Base-by-base conservation (phyloP, 2,797 vertebrate genomes). In the Nannoperca obscura region DNA sequence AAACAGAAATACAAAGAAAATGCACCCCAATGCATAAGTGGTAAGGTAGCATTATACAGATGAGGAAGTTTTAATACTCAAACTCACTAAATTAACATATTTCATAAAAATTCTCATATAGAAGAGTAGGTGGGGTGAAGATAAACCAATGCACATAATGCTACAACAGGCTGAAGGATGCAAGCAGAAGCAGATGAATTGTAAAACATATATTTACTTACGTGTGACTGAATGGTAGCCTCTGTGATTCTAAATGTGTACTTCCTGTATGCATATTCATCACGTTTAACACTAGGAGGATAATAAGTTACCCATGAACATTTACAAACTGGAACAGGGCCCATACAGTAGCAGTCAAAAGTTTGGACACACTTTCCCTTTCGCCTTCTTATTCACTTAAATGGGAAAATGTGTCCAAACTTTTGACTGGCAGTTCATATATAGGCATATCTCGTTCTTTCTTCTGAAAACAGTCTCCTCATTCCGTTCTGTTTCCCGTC, bases 61-160 rank as follows among this genome's bases (percentile, higher is more conserved):
- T 67, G 17, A 55, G n/a, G 38, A 57, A 7, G 34, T 58, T 67
- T 59, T 46, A n/a, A 76, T 53, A 52, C 12, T 46, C 12, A 69
- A 15, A 58, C 30, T 70, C 32, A n/a, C 2, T 40, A 20, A 61
- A 65, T 62, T 40, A 67, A 67, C 36, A 71, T 34, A 64, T 52
- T 58, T 63, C 19, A 17, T 34, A 10, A 36, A 32, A 15, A 20
- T 32, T 34, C 4, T 62, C 3, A 17, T 19, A 38, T n/a, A 42
- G 7, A 55, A 49, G 47, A 32, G 36, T 10, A 58, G 46, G 15
- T 58, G 44, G 36, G 30, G 32, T 54, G 49, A 36, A 60, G 40
- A 27, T 20, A 44, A 70, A 60, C 2, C 2, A 1, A 14, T 34
- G 42, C 30, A 40, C 46, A 27, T 3, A n/a, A 62, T 50, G 73